Base-by-base conservation (phyloP, 2,888 invertebrate genomes). In the Chrysina gloriosa region DNA sequence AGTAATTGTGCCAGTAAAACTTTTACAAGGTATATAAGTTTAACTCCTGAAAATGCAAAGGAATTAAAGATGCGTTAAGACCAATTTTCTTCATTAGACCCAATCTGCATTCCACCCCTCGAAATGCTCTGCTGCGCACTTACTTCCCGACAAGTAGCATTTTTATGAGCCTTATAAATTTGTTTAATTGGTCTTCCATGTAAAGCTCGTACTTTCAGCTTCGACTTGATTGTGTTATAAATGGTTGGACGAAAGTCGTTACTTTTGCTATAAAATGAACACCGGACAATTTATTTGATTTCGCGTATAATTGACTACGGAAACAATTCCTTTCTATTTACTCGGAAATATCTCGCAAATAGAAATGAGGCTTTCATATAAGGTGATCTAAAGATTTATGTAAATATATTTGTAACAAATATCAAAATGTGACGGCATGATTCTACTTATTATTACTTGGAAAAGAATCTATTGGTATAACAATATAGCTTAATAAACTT, bases 111-210 rank as follows among this genome's bases (percentile, higher is more conserved):
- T 79, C 77, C 66, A 76, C 74, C 77, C 79, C 74, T 73, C 66
- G 75, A 68, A 67, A 75, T 73, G 78, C 77, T 77, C 72, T 70
- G 75, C 72, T 76, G 75, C 75, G 75, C 76, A 71, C 73, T 71
- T 71, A 73, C 73, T 75, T 74, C 50, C 75, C 75, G 74, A 77
- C 78, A 78, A 78, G 77, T 75, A 78, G 79, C 78, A 77, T 81
- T 81, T 81, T 82, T 82, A 82, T 77, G 78, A 78, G 79, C 77
- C 79, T 79, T 79, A 83, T 82, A 83, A 82, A 82, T 82, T 83
- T 80, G 80, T 82, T 80, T 82, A 83, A 83, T 83, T 83, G 80
- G 74, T 77, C 78, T 79, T 79, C 79, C 78, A 79, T 81, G 80
- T 77, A 77, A 81, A 81, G 72, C 75, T 73, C 68, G 72, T 70